phyloP scores from a whole-genome alignment of 2,888 invertebrate genomes.

The Isotomurus palustris region DNA sequence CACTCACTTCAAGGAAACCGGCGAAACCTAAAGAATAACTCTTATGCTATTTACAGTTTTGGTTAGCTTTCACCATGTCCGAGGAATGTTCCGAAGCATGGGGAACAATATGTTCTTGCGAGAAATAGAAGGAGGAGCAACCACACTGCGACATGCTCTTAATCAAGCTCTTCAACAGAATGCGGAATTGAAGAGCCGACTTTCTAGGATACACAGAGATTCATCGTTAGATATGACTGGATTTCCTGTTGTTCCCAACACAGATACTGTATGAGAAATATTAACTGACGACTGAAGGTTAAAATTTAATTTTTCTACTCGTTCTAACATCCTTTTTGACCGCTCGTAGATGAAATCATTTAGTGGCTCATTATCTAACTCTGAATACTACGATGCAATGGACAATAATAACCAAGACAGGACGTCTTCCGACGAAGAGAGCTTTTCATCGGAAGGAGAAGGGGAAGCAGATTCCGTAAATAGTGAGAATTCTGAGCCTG shows the following conservation, averaged over 20 bases:
- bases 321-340: background rate
- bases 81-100: conserved; percentile 41
- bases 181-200: conserved; percentile 60
- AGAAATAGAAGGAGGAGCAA: conserved; percentile 46
- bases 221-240: conserved; percentile 53
- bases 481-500: conserved; percentile 44
- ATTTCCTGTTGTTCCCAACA: conserved; percentile 8
- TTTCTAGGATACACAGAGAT: conserved; percentile 50
- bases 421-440: conserved; percentile 45
- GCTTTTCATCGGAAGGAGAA: conserved; percentile 46
- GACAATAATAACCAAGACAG: conserved; percentile 52
- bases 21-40: background rate
- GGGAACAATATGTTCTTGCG: conserved; percentile 34
- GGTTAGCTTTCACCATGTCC: conserved; percentile 38
- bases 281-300: background rate
- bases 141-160: conserved; percentile 59
- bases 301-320: background rate
- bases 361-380: conserved; percentile 69
- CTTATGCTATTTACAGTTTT: conserved; percentile 30
- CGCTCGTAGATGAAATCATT: conserved; percentile 50
- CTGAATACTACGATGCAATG: conserved; percentile 77
- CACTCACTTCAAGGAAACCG: background rate
- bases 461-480: conserved; percentile 45
- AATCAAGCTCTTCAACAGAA: conserved; percentile 69
- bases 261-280: background rate